Conservation (phyloP, 2,797 vertebrate genomes). For the Gymnothorax javanicus region DNA sequence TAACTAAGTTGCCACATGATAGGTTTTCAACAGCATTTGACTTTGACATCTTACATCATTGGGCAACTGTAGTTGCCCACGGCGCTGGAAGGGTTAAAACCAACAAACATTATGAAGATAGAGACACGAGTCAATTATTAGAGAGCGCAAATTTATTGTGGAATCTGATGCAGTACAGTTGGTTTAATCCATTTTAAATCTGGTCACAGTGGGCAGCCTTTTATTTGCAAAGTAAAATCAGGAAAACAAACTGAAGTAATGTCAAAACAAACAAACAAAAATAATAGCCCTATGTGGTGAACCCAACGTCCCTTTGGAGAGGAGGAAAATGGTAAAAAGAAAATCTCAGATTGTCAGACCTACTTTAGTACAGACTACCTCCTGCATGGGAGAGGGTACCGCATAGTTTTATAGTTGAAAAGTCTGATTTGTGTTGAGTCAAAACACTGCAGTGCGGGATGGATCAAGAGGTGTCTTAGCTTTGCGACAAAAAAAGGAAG, state of each 20-base stretch:
- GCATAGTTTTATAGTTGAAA: neutral
- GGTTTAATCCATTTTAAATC: slow-evolving; percentile 54
- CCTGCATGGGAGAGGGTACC: neutral
- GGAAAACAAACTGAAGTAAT: slow-evolving; percentile 48
- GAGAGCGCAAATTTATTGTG: slow-evolving; percentile 70
- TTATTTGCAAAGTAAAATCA: slow-evolving; percentile 41
- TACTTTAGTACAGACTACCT: slow-evolving; percentile 22
- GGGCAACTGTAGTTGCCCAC: too few species aligned
- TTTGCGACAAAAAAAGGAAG: neutral
- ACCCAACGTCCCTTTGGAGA: slow-evolving; percentile 42
- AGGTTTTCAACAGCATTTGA: too few species aligned
- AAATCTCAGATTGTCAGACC: slow-evolving; percentile 16
- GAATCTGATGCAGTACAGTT: slow-evolving; percentile 56
- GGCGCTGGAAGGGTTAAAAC: too few species aligned
- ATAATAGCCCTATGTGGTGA: slow-evolving; percentile 34
- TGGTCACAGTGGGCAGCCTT: slow-evolving; percentile 57
- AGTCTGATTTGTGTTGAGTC: neutral
- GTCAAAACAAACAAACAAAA: slow-evolving; percentile 14
- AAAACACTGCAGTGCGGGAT: neutral
- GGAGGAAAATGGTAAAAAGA: slow-evolving; percentile 42
- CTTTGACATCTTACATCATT: too few species aligned
- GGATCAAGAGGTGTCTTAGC: neutral
- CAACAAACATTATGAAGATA: neutral
- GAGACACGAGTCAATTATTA: neutral
- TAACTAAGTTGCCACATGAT: too few species aligned